phyloP scores from a whole-genome alignment of 2,797 vertebrate genomes.

The Luscinia luscinia region DNA sequence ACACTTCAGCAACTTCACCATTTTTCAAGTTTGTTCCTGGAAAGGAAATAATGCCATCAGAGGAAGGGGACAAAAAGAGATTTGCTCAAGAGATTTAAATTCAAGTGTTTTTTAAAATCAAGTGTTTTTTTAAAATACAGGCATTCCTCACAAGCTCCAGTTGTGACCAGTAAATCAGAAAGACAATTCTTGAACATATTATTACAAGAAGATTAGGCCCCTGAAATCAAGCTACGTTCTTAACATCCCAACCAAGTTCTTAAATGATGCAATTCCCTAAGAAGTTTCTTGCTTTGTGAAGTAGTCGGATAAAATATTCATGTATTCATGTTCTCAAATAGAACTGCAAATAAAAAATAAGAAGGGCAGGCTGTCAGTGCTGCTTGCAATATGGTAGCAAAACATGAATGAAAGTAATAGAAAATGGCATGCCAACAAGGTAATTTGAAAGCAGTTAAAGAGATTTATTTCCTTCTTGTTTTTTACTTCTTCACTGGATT shows the following conservation, averaged over 20 bases:
- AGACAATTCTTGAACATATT: neutral
- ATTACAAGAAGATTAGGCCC: neutral
- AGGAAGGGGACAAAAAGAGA: neutral
- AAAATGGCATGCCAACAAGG: slow-evolving; percentile 9
- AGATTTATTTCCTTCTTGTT: neutral
- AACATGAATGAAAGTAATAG: slow-evolving; percentile 45
- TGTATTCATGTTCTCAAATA: slow-evolving; percentile 15
- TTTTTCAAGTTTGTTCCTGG: neutral
- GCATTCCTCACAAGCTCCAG: neutral
- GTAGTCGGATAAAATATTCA: slow-evolving; percentile 40
- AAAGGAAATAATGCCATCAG: neutral
- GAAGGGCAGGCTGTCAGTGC: slow-evolving; percentile 37
- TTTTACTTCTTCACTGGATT: slow-evolving; percentile 32
- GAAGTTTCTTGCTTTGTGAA: neutral
- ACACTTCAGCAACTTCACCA: neutral
- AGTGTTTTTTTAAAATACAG: neutral
- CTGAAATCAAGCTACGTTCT: neutral
- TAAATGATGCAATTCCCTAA: neutral
- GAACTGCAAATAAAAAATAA: slow-evolving; percentile 64
- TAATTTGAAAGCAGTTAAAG: slow-evolving; percentile 45
- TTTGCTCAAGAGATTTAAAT: neutral
- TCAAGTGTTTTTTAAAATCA: neutral
- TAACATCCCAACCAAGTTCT: neutral
- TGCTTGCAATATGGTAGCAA: slow-evolving; percentile 39
- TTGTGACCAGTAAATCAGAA: neutral